A percentile compares a stretch with the other conserved stretches of the same genome.
These are phyloP conservation scores for Ophonus ardosiacus DNA, from an alignment of 2,888 invertebrate genomes.

Conservation along the genomic window DNA sequence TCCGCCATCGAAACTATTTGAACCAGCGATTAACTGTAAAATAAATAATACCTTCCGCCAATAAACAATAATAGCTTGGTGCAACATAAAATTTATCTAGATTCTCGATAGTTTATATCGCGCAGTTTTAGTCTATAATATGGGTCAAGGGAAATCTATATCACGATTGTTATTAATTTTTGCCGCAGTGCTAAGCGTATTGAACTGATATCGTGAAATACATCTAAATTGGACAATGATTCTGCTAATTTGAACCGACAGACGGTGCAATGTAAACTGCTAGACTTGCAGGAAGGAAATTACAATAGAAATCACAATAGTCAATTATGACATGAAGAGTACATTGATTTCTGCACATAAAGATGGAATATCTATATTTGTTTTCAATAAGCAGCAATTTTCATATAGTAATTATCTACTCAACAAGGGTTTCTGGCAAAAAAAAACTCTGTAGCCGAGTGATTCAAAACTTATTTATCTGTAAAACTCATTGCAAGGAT, in stretches of 20 bases:
- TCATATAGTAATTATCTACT: too few relatives aligned
- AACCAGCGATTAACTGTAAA: slow-evolving; percentile 40
- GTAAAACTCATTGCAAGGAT: too few relatives aligned
- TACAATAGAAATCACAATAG: not conserved
- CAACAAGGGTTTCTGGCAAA: too few relatives aligned
- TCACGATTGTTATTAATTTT: slow-evolving; percentile 56
- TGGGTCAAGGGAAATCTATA: slow-evolving; percentile 52
- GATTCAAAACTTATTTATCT: too few relatives aligned
- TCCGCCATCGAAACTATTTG: slow-evolving; percentile 20
- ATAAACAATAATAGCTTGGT: slow-evolving; percentile 49
- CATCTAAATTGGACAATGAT: slow-evolving; percentile 55
- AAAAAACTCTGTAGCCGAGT: too few relatives aligned
- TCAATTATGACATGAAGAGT: not conserved
- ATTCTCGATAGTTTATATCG: slow-evolving; percentile 37
- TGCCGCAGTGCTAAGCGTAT: slow-evolving; percentile 26
- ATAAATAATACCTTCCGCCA: slow-evolving; percentile 48
- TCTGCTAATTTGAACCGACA: slow-evolving; percentile 47
- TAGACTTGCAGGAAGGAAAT: not conserved
- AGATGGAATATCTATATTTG: not conserved
- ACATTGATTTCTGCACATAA: not conserved
- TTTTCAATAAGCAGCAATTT: not conserved
- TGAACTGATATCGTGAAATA: slow-evolving; percentile 39
- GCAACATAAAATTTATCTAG: slow-evolving; percentile 45
- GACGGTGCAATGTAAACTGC: slow-evolving; percentile 17
- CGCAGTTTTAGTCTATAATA: slow-evolving; percentile 22